Base-by-base conservation (phyloP, 2,797 vertebrate genomes). In the Gymnothorax javanicus region DNA sequence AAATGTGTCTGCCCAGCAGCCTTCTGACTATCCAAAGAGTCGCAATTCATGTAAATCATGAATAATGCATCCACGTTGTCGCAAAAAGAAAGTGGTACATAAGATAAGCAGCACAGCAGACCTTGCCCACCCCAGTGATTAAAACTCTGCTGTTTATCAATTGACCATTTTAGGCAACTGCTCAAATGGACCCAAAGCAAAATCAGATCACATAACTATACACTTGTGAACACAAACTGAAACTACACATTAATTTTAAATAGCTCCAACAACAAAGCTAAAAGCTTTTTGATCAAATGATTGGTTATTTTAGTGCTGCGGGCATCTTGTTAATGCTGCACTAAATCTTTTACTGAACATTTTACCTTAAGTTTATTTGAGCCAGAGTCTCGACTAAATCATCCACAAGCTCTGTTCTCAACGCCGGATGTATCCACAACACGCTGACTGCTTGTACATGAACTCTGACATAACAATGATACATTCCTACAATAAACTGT, bases 1-100 rank as follows among this genome's bases (percentile, higher is more conserved):
- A 95, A 95, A 95, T 95, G 95, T 95, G 95, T 95, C 95, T 95
- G 95, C 95, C 95, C 95, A 95, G 95, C 95, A 96, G 95, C 94
- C 83, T 90, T 91, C 94, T 94, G 93, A 95, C 93, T 95, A 96
- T 96, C 94, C 94, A 91, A 94, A 96, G 95, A 95, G 95, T 95
- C 95, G 96, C 95, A 94, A 95, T 95, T 95, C 92, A 95, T 96
- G 94, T 95, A 95, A 94, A 96, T 95, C 94, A 96, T 96, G 94
- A 96, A 96, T 96, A 95, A 96, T 95, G 95, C 95, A 96, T 95
- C 33, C 33, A 96, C 95, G 94, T 95, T 92, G 93, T 94, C 95
- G 94, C 95, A 93, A 92, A 91, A 93, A 95, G 92, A 95, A 96
- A 95, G 95, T 92, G 92, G 92, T 95, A 95, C 95, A 95, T 94